phyloP scores from a whole-genome alignment of 2,797 vertebrate species.

The Channa striata region DNA sequence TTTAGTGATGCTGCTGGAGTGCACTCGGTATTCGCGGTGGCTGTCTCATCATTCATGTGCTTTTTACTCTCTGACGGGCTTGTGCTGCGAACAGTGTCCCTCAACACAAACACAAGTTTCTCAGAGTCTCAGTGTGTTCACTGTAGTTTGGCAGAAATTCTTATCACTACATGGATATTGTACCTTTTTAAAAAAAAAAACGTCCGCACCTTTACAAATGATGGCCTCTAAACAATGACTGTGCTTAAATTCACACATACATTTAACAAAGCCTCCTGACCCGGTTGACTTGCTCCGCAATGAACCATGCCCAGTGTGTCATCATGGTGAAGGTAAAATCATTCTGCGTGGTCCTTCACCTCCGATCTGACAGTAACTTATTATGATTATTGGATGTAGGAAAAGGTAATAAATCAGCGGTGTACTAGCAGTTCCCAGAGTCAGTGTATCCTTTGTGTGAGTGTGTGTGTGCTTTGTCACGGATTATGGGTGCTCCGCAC shows the following conservation, averaged over 20 bases:
- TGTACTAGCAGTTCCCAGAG: background rate
- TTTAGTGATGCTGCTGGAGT: conserved; percentile 30
- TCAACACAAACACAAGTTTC: no score
- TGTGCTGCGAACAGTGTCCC: background rate
- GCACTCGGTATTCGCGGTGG: conserved; percentile 16
- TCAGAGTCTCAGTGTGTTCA: no score
- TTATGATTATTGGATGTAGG: conserved; percentile 38
- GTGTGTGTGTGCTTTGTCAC: conserved; percentile 15
- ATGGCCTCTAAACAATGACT: no score
- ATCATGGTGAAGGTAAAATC: conserved; percentile 19
- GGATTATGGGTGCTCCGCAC: conserved; percentile 40
- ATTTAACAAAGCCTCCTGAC: background rate
- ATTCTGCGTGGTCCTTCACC: conserved; percentile 40
- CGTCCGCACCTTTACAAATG: no score
- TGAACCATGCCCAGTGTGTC: background rate
- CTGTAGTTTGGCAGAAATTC: no score
- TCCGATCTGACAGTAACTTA: conserved; percentile 32
- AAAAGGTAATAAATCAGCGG: conserved; percentile 21
- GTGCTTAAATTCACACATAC: background rate
- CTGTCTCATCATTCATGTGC: background rate
- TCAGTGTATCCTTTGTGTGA: conserved; percentile 3
- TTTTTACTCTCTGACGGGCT: background rate
- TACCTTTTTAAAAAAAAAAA: no score
- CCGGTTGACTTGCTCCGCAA: background rate
- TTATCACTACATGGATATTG: no score